Evolutionary conservation across 2,888 invertebrate genomes (phyloP).

Genomic region (Drosophila macrospina): DNA sequence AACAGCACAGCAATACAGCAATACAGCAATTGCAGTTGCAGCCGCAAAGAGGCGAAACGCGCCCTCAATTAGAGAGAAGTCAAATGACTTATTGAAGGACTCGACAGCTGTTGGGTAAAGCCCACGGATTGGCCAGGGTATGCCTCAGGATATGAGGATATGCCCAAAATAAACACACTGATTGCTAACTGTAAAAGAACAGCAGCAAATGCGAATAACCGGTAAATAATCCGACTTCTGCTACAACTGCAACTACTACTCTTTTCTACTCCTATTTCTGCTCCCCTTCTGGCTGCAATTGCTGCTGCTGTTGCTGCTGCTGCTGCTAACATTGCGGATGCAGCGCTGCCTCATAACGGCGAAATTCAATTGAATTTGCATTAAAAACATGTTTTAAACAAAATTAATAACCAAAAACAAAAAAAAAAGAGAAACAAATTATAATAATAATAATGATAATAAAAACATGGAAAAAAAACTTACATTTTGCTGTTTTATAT

Average conservation of each 20-base stretch:
- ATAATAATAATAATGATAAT: conserved; percentile 37
- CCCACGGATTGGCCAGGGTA: conserved; percentile 28
- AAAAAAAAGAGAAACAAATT: conserved; percentile 33
- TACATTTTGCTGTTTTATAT: conserved; percentile 73
- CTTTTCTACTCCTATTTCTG: background rate
- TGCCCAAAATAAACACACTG: conserved; percentile 2
- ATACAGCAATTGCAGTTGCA: conserved; percentile 3
- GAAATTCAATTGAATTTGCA: conserved; percentile 74
- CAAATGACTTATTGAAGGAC: conserved; percentile 29
- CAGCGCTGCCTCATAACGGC: conserved; percentile 24
- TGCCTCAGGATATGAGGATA: conserved; percentile 7
- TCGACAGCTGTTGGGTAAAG: conserved; percentile 34
- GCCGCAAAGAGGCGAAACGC: conserved; percentile 18
- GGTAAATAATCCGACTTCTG: conserved; percentile 7
- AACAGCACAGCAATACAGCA: too few relatives aligned
- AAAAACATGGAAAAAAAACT: conserved; percentile 49
- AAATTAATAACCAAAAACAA: background rate
- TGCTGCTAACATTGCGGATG: background rate
- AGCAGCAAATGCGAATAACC: background rate
- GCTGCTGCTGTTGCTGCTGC: background rate
- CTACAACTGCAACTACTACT: conserved; percentile 2
- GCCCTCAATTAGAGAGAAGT: conserved; percentile 55
- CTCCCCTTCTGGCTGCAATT: background rate
- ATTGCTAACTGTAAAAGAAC: conserved; percentile 6
- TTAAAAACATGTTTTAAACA: conserved; percentile 59